Conservation (phyloP, 1,140 invertebrate genomes). For the Drosophila sturtevanti region DNA sequence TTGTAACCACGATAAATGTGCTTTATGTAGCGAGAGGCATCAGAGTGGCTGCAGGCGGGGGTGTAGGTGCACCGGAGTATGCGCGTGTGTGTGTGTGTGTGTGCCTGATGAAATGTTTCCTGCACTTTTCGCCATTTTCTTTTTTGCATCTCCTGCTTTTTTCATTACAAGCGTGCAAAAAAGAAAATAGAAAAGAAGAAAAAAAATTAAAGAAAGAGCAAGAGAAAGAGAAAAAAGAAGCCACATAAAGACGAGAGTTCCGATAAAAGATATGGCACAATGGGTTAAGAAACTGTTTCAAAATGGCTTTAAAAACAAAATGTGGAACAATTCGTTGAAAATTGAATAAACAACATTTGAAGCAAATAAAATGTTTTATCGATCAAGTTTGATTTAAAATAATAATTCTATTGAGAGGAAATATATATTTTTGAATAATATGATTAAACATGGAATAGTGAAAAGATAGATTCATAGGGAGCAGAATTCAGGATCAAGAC, state of each 20-base stretch:
- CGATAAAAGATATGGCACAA: slow-evolving; percentile 17
- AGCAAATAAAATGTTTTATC: background rate
- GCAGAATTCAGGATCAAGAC: too few species aligned
- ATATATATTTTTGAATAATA: too few species aligned
- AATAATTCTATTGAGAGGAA: too few species aligned
- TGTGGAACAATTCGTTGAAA: background rate
- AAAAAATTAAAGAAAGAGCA: too few species aligned
- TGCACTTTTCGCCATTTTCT: slow-evolving; percentile 68
- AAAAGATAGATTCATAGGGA: too few species aligned
- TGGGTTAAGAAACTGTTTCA: slow-evolving; percentile 2
- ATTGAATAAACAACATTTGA: background rate
- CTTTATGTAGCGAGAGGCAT: slow-evolving; percentile 69
- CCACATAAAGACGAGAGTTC: slow-evolving; percentile 5
- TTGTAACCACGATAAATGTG: slow-evolving; percentile 81
- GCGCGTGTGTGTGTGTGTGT: slow-evolving; percentile 13
- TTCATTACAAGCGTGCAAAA: slow-evolving; percentile 46
- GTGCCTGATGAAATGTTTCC: slow-evolving; percentile 72
- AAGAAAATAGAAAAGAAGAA: slow-evolving; percentile 15
- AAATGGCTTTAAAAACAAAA: slow-evolving; percentile 1
- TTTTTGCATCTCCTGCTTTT: slow-evolving; percentile 58
- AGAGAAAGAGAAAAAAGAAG: slow-evolving; percentile 8
- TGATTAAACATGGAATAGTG: too few species aligned
- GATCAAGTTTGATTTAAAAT: too few species aligned
- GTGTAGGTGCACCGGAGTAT: background rate
- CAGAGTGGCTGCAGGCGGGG: background rate